Percentiles rank a stretch among this genome's conserved stretches.
These are phyloP conservation scores for Adineta ricciae DNA, from an alignment of 2,888 invertebrate genomes.

Conservation along the genomic window DNA sequence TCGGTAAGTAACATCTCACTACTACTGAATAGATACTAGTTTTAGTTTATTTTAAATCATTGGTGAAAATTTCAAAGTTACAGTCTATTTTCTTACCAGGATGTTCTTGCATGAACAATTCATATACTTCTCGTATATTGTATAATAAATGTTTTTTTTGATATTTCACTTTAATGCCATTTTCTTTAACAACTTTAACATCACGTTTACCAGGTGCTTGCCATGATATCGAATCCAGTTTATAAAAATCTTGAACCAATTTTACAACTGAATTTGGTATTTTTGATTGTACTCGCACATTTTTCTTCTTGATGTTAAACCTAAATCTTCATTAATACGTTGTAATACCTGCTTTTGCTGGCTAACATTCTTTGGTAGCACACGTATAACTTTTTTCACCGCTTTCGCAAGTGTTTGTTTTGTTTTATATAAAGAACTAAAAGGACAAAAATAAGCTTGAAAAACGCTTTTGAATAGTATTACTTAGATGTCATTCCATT, in stretches of 20 bases:
- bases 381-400: background rate
- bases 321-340: background rate
- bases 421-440: background rate
- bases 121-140: background rate
- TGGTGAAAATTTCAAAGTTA: too few species aligned
- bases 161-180: background rate
- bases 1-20: too few species aligned
- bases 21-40: too few species aligned
- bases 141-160: background rate
- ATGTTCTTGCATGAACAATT: background rate
- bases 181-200: background rate
- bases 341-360: background rate
- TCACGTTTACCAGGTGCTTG: background rate
- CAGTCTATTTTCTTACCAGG: background rate
- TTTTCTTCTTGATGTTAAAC: background rate
- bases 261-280: background rate
- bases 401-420: background rate
- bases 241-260: background rate
- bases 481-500: too few species aligned
- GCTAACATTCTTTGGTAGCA: background rate
- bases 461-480: too few species aligned
- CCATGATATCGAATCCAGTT: background rate
- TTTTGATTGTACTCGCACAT: background rate
- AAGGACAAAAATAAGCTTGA: background rate
- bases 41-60: too few species aligned